Evolutionary conservation across 2,888 invertebrate genomes (phyloP).

Genomic region (Diabrotica balteata): DNA sequence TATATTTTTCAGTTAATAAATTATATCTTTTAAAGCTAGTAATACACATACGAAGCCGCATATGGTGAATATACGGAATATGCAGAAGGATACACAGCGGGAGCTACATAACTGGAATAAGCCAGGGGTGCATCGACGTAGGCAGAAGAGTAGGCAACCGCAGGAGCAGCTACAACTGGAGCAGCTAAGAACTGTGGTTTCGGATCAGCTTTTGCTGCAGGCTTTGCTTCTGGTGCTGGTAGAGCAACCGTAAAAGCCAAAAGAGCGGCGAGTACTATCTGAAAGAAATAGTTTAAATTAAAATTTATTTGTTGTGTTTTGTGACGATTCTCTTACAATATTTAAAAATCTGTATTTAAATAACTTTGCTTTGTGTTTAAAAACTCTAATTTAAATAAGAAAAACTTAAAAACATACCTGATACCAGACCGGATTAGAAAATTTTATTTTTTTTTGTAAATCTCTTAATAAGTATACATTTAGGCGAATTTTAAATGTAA

Average conservation of each 20-base stretch:
- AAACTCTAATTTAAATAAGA: no score
- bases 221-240: conserved; percentile 4
- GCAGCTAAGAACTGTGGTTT: conserved; percentile 12
- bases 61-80: conserved; percentile 14
- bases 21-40: neutral
- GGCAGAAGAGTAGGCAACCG: conserved; percentile 9
- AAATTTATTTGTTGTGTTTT: no score
- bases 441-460: no score
- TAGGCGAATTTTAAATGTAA: no score
- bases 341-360: no score
- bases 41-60: conserved; percentile 15
- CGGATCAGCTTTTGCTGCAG: conserved; percentile 8
- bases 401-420: no score
- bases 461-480: no score
- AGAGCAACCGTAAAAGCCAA: conserved; percentile 1
- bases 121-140: conserved; percentile 11
- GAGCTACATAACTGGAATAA: conserved; percentile 15
- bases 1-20: no score
- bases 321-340: no score
- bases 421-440: no score
- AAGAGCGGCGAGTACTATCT: conserved; percentile 4
- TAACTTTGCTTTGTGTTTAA: no score
- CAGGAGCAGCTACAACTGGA: conserved; percentile 13
- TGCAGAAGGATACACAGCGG: conserved; percentile 1
- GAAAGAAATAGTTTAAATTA: neutral